These are phyloP conservation scores for Fragariocoptes setiger DNA, from an alignment of 1,140 invertebrate genomes.

Conservation along the genomic window DNA sequence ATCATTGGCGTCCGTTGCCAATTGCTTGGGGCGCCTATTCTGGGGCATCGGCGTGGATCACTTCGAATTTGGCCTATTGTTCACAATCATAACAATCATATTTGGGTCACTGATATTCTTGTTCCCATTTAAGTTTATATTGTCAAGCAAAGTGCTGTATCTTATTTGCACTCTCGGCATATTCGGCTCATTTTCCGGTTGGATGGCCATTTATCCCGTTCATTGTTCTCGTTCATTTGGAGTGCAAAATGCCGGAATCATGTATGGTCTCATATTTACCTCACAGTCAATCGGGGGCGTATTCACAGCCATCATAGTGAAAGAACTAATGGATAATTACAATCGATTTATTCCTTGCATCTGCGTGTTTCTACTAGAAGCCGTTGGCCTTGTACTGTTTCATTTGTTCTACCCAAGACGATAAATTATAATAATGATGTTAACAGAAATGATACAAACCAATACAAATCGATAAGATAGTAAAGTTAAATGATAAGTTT, in stretches of 20 bases:
- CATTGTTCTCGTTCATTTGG: constrained; percentile 1
- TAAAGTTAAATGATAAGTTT: too few relatives aligned
- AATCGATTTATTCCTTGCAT: background rate
- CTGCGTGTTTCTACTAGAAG: background rate
- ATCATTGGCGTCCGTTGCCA: constrained; percentile 3
- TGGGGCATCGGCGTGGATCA: constrained; percentile 4
- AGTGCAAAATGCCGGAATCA: background rate
- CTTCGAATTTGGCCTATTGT: constrained; percentile 4
- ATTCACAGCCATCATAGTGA: background rate
- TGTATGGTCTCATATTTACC: constrained; percentile 6
- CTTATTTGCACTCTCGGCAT: background rate
- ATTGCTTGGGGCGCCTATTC: constrained; percentile 4
- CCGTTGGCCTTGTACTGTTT: background rate
- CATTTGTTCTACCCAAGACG: background rate
- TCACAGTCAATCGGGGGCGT: background rate
- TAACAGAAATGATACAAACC: too few relatives aligned
- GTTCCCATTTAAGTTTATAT: background rate
- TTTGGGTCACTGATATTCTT: background rate
- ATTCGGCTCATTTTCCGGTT: background rate
- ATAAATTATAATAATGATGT: too few relatives aligned
- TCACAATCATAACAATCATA: background rate
- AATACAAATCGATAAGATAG: too few relatives aligned
- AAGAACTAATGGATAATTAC: background rate
- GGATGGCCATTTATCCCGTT: background rate
- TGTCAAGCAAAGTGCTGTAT: background rate